phyloP scores from a whole-genome alignment of 2,888 invertebrate species.

The Piscicola geometra region DNA sequence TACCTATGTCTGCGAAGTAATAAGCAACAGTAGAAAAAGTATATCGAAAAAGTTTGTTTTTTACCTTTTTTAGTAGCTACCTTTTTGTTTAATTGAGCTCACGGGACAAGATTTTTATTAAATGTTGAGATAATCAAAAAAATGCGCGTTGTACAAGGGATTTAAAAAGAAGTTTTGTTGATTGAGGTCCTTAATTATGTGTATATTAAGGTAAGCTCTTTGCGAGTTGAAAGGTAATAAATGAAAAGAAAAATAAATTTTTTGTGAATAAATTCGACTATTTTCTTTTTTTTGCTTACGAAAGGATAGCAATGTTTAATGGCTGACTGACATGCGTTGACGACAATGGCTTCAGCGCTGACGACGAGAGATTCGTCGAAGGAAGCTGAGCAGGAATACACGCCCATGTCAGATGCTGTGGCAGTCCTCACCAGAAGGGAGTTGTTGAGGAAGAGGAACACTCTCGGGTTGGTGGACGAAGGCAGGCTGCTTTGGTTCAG shows the following conservation, averaged over 20 bases:
- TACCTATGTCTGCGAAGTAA: conserved; percentile 49
- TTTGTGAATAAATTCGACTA: not conserved
- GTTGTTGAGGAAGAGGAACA: conserved; percentile 47
- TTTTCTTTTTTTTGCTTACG: not conserved
- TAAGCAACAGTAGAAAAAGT: too few relatives aligned
- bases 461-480: conserved; percentile 36
- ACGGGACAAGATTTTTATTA: too few relatives aligned
- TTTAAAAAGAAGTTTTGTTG: too few relatives aligned
- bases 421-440: conserved; percentile 48
- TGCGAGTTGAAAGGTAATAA: too few relatives aligned
- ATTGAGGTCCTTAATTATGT: too few relatives aligned
- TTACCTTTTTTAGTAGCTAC: too few relatives aligned
- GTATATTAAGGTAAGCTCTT: too few relatives aligned
- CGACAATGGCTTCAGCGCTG: conserved; percentile 43
- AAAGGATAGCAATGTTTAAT: not conserved
- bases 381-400: conserved; percentile 47
- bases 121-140: too few relatives aligned
- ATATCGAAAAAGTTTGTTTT: too few relatives aligned
- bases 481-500: conserved; percentile 45
- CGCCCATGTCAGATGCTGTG: conserved; percentile 45
- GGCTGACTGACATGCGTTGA: conserved; percentile 49
- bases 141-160: too few relatives aligned
- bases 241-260: too few relatives aligned
- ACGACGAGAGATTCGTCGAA: conserved; percentile 1
- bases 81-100: too few relatives aligned